Evolutionary conservation across 2,797 vertebrate species (phyloP).

Genomic region (Enteromius paludinosus): DNA sequence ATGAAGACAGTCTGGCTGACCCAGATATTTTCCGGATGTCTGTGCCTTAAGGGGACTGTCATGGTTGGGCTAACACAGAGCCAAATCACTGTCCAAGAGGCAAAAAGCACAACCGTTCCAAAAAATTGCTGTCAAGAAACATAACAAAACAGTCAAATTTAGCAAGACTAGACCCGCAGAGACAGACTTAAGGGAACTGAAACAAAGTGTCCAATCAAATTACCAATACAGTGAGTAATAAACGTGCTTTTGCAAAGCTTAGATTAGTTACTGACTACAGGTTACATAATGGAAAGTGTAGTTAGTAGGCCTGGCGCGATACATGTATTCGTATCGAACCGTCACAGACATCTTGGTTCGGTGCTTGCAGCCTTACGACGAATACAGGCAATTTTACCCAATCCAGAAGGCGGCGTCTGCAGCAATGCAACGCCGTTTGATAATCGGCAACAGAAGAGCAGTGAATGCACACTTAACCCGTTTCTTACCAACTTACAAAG

Average conservation of each 20-base stretch:
- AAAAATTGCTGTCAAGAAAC: slow-evolving; percentile 21
- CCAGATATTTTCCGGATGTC: slow-evolving; percentile 65
- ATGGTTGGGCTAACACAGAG: slow-evolving; percentile 72
- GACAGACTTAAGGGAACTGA: not conserved
- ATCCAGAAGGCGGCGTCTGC: too few relatives aligned
- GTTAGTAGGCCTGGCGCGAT: not conserved
- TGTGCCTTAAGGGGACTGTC: slow-evolving; percentile 73
- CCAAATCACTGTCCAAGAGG: slow-evolving; percentile 54
- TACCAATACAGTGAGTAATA: not conserved
- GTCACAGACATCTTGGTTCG: too few relatives aligned
- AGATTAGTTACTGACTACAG: not conserved
- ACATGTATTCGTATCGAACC: too few relatives aligned
- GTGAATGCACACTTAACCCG: too few relatives aligned
- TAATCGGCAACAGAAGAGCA: too few relatives aligned
- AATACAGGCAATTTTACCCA: too few relatives aligned
- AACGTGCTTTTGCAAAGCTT: not conserved
- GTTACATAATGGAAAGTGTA: not conserved
- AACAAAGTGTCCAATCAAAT: not conserved
- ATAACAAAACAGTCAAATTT: slow-evolving; percentile 18
- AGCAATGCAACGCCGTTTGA: too few relatives aligned
- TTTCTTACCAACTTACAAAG: too few relatives aligned
- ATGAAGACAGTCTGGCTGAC: slow-evolving; percentile 67
- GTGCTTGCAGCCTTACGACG: too few relatives aligned
- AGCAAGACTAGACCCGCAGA: slow-evolving; percentile 4
- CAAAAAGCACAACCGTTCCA: slow-evolving; percentile 17